These are phyloP conservation scores for Poeciliopsis paucimaculata DNA, from an alignment of 2,797 vertebrate species.

Conservation along the genomic window DNA sequence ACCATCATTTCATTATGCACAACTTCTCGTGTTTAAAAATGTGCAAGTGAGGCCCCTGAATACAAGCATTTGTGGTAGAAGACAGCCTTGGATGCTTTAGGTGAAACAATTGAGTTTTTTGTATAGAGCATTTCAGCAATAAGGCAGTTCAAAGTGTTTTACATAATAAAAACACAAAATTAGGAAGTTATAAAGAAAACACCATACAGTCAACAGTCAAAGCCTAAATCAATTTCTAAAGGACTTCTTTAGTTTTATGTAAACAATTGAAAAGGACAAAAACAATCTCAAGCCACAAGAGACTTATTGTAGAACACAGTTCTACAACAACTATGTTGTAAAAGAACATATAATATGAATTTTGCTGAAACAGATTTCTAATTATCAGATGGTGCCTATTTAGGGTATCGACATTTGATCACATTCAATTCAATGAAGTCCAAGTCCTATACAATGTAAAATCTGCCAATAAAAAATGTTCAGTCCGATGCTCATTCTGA, in stretches of 20 bases:
- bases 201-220: background rate
- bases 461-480: background rate
- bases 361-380: background rate
- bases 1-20: background rate
- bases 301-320: background rate
- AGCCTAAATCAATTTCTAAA: background rate
- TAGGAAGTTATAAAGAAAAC: too few relatives aligned
- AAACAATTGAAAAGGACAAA: background rate
- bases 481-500: background rate
- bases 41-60: background rate
- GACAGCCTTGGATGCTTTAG: background rate
- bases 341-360: too few relatives aligned
- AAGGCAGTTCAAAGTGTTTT: too few relatives aligned
- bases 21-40: background rate
- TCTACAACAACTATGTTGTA: too few relatives aligned
- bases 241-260: background rate
- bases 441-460: background rate
- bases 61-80: background rate
- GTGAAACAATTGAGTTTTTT: background rate
- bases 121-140: too few relatives aligned
- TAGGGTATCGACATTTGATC: background rate
- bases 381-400: background rate
- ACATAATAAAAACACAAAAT: too few relatives aligned
- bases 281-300: background rate
- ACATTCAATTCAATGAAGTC: background rate